Evolutionary conservation across 2,113 vertebrate genomes (phyloP), one percentile per base, ranked within the genome.

Genomic region (Chlorodrepanis virens): DNA sequence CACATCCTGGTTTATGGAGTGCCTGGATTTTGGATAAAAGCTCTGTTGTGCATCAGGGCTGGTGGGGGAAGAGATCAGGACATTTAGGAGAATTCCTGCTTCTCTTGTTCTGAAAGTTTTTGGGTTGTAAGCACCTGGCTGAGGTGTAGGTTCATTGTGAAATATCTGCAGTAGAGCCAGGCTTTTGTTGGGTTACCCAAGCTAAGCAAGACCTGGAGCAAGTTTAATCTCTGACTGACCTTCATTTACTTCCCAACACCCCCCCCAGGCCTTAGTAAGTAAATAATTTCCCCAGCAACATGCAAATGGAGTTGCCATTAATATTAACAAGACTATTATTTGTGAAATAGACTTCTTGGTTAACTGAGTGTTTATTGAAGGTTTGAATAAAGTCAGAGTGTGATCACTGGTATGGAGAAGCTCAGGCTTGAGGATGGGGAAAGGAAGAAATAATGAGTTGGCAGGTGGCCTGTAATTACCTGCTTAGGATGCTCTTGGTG

Each of bases 1-100:
- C 6, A 2, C 0, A 1, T 31, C 19, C 45, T 71, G 39, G 23
- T 42, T 71, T 23, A 3, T 1, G 10, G 49, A 39, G 12, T 54
- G 17, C 22, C 47, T 57, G n/a, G 60, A 10, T 24, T 83, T 31
- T 29, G 63, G 27, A 27, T 64, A 27, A 61, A 81, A 61, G 9
- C 24, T 89, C 33, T 2, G 4, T 28, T 5, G 10, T 49, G 14
- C 28, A 31, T 59, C 47, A 56, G 27, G 14, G 23, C 39, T 72
- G 47, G 8, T 60, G 25, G 5, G 24, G 31, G 13, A 65, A 74
- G 45, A 69, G 31, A 57, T 15, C 14, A 39, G 50, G 40, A 79
- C 6, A 15, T 86, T 5, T 19, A 24, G 23, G 31, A 86, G 27
- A 29, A 12, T 53, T 64, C 7, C 10, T 88, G 5, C 17, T 65